Percentiles rank a stretch among this genome's conserved stretches.
Evolutionary conservation across 2,888 invertebrate genomes (phyloP).

Genomic region (Himalopsyche tibetana): DNA sequence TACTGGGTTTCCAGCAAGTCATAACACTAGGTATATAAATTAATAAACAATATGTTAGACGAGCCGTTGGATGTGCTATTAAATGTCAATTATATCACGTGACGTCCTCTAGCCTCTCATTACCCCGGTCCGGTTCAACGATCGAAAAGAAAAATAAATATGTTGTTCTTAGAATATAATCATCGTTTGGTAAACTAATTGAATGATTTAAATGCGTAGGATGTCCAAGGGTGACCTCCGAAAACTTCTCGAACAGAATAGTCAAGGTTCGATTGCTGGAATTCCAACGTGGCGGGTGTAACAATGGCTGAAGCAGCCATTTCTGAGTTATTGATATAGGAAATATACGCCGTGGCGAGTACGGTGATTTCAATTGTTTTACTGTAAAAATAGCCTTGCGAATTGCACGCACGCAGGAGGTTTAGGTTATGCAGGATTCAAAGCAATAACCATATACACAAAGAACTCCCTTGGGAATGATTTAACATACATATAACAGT

Average conservation of each 20-base stretch:
- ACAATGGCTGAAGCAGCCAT: background rate
- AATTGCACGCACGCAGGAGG: too few species aligned
- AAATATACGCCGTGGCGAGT: background rate
- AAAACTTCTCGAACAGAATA: background rate
- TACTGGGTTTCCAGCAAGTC: too few species aligned
- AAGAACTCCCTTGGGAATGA: too few species aligned
- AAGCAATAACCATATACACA: too few species aligned
- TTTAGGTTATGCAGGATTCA: too few species aligned
- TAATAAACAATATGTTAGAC: too few species aligned
- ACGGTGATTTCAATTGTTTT: slow-evolving; percentile 21
- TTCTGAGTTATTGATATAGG: slow-evolving; percentile 6
- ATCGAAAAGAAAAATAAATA: slow-evolving; percentile 27
- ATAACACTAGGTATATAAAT: too few species aligned
- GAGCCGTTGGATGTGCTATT: too few species aligned
- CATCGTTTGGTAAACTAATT: background rate
- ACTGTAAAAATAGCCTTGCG: background rate
- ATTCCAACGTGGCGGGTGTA: slow-evolving; percentile 11
- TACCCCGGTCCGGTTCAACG: slow-evolving; percentile 23
- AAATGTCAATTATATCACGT: too few species aligned
- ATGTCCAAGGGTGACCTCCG: slow-evolving; percentile 38
- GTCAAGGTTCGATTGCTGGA: slow-evolving; percentile 39
- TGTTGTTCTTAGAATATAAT: background rate
- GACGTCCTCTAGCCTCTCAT: background rate
- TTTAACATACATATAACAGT: too few species aligned
- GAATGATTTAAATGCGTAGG: slow-evolving; percentile 34